Evolutionary conservation across 2,888 invertebrate genomes (phyloP), one percentile per base, ranked within the genome.

Genomic region (Sarcophaga caerulescens): DNA sequence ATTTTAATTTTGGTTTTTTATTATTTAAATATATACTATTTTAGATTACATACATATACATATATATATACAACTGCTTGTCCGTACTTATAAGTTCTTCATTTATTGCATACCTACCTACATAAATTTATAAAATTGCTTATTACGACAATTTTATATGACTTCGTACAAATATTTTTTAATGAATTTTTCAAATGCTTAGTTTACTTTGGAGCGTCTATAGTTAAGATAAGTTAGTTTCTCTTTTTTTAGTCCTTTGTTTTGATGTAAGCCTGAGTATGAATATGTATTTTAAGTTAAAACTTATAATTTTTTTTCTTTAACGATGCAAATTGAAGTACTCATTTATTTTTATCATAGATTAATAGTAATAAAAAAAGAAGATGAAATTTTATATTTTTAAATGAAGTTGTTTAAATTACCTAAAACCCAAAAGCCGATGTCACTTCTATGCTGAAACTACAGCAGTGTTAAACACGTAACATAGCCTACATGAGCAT

Each of bases 361-460:
- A 52, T 14, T 52, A 52, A 52, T 4, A 52, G 17, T 52, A 52
- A 52, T 35, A 35, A 52, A 52, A 52, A 52, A 52, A 14, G 17
- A 52, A 52, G 14, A 52, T 52, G 52, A 52, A 52, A 52, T 52
- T 52, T 52, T 52, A 52, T 23, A 63, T 63, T 63, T 14, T 25
- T 25, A 25, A 63, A 23, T 63, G 23, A 63, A 23, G 63, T 63
- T 63, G 23, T 63, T 63, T 63, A 11, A 21, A 62, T 21, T 62
- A 4, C 12, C 10, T 21, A 23, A 62, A 19, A 19, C 60, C n/a
- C 60, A 60, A 97, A 98, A 93, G 97, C 98, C 94, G 10, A 35
- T 35, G 10, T 35, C 35, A 35, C 8, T 35, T 8, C 35, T 10
- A 35, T 35, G 8, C 35, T 35, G 35, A 35, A 35, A 35, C 10